phyloP scores from a whole-genome alignment of 2,888 invertebrate species.

The Trachelus troglodyta region DNA sequence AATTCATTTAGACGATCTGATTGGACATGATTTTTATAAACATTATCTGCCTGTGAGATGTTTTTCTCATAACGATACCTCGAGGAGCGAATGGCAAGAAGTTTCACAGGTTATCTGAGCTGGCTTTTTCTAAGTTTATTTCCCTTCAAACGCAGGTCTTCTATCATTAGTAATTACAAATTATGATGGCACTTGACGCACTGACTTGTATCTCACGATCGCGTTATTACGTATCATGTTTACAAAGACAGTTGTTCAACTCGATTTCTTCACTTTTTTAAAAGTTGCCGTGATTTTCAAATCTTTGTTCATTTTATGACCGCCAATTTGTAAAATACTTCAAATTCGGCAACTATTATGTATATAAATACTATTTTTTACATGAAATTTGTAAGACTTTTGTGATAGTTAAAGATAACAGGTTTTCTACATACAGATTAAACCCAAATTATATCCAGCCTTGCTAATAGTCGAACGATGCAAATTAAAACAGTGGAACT shows the following conservation, averaged over 20 bases:
- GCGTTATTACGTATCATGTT: slow-evolving; percentile 4
- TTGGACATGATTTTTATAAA: slow-evolving; percentile 25
- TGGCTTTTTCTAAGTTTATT: slow-evolving; percentile 10
- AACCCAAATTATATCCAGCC: background rate
- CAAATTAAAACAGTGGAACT: background rate
- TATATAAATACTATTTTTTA: background rate
- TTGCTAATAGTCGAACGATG: background rate
- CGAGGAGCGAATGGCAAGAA: slow-evolving; percentile 40
- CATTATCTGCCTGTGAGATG: slow-evolving; percentile 23
- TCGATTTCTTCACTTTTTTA: slow-evolving; percentile 20
- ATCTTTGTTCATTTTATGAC: background rate
- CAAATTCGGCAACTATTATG: background rate
- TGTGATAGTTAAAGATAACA: background rate
- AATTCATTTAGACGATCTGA: slow-evolving; percentile 44
- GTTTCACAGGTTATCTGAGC: slow-evolving; percentile 30
- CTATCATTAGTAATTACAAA: slow-evolving; percentile 20
- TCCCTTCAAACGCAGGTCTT: background rate
- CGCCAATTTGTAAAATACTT: background rate
- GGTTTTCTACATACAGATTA: background rate
- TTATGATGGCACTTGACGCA: slow-evolving; percentile 61
- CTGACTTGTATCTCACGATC: slow-evolving; percentile 47
- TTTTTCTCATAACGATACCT: slow-evolving; percentile 19
- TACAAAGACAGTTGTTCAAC: slow-evolving; percentile 22
- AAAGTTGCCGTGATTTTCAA: background rate
- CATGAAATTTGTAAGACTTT: background rate